A percentile compares a stretch with the other conserved stretches of the same genome.
Evolutionary conservation across 2,888 invertebrate genomes (phyloP).

Genomic region (Phengaris arion): DNA sequence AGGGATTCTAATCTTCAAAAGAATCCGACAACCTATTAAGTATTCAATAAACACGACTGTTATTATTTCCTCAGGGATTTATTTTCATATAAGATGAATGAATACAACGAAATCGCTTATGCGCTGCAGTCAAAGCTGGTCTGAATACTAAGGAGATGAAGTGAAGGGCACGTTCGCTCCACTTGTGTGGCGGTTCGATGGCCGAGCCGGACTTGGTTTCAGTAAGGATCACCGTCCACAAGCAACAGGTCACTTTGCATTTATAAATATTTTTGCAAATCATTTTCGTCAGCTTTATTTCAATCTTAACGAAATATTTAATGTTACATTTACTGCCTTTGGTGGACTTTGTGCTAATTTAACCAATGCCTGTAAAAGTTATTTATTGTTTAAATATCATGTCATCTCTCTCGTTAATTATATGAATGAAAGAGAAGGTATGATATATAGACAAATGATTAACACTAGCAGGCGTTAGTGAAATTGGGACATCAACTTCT

Average conservation of each 20-base stretch:
- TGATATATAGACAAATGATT: too few species aligned
- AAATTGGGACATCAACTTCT: too few species aligned
- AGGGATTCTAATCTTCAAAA: constrained; percentile 16
- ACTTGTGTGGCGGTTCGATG: constrained; percentile 59
- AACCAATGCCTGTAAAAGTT: too few species aligned
- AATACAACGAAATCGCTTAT: constrained; percentile 51
- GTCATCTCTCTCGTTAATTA: too few species aligned
- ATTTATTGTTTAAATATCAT: too few species aligned
- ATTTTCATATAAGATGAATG: constrained; percentile 43
- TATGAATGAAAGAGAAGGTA: too few species aligned
- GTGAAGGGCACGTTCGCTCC: constrained; percentile 66
- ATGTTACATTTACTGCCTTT: too few species aligned
- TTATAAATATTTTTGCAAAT: not conserved
- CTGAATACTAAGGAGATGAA: constrained; percentile 62
- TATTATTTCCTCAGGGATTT: constrained; percentile 33
- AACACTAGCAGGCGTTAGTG: too few species aligned
- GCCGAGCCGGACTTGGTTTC: constrained; percentile 40
- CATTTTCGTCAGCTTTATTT: not conserved
- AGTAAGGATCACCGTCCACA: constrained; percentile 4
- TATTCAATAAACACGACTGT: constrained; percentile 8
- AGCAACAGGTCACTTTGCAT: constrained; percentile 12
- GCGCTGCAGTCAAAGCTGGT: constrained; percentile 51
- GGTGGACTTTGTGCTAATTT: too few species aligned
- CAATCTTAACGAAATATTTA: too few species aligned
- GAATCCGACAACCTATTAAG: constrained; percentile 15